phyloP scores from a whole-genome alignment of 2,888 invertebrate species.

The Leptinotarsa peninsularis region DNA sequence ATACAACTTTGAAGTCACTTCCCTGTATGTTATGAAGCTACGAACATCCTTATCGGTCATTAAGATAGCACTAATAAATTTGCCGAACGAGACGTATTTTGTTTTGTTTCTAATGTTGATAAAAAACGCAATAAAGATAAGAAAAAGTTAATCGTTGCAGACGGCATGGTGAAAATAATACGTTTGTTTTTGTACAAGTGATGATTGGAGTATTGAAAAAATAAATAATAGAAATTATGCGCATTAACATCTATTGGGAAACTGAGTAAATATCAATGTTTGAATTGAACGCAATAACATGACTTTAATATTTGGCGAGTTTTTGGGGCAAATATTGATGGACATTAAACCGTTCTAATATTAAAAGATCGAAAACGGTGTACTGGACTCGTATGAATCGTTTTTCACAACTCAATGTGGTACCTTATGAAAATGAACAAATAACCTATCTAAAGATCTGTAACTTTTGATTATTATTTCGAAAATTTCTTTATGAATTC shows the following conservation, averaged over 20 bases:
- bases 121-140: slow-evolving; percentile 16
- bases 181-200: not conserved
- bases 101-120: slow-evolving; percentile 13
- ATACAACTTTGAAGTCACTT: not conserved
- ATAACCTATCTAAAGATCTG: no score
- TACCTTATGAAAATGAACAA: no score
- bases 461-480: no score
- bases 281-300: slow-evolving; percentile 3
- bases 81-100: slow-evolving; percentile 10
- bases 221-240: slow-evolving; percentile 1
- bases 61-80: slow-evolving; percentile 25
- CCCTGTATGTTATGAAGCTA: slow-evolving; percentile 14
- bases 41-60: slow-evolving; percentile 19
- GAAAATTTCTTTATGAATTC: no score
- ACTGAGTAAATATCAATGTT: not conserved
- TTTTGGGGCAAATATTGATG: no score
- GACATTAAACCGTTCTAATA: no score
- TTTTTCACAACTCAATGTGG: no score
- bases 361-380: no score
- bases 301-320: not conserved
- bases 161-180: slow-evolving; percentile 22
- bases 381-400: no score
- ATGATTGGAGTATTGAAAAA: not conserved
- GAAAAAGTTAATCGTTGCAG: slow-evolving; percentile 9
- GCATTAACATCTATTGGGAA: slow-evolving; percentile 5